phyloP scores from a whole-genome alignment of 1,140 invertebrate genomes.

The Drosophila pallidifrons region DNA sequence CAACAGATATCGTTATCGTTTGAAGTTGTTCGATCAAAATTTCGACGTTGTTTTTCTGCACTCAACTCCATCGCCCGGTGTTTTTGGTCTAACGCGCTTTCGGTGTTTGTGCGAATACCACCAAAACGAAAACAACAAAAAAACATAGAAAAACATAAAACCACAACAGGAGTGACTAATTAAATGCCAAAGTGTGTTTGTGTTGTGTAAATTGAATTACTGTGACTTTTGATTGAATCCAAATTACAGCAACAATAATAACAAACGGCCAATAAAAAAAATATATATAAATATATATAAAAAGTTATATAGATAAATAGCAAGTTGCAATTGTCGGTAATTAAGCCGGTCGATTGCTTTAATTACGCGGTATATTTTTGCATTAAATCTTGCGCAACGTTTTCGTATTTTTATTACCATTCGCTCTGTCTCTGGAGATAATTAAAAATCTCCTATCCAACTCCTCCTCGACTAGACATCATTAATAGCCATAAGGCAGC shows the following conservation, averaged over 20 bases:
- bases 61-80: slow-evolving; percentile 16
- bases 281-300: neutral
- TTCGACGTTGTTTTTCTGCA: slow-evolving; percentile 35
- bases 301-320: slow-evolving; percentile 20
- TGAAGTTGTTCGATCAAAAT: slow-evolving; percentile 26
- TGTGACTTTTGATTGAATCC: slow-evolving; percentile 69
- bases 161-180: slow-evolving; percentile 49
- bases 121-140: slow-evolving; percentile 12
- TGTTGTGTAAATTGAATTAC: slow-evolving; percentile 59
- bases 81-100: slow-evolving; percentile 51
- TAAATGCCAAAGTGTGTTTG: slow-evolving; percentile 54
- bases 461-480: slow-evolving; percentile 36
- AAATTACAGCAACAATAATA: slow-evolving; percentile 45
- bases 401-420: slow-evolving; percentile 16
- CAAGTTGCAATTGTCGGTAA: slow-evolving; percentile 58
- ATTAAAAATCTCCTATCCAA: slow-evolving; percentile 22
- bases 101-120: slow-evolving; percentile 10
- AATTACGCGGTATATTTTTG: slow-evolving; percentile 44
- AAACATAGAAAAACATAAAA: neutral
- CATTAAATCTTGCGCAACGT: slow-evolving; percentile 56
- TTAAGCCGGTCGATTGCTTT: slow-evolving; percentile 59
- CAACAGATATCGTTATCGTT: neutral
- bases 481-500: slow-evolving; percentile 48
- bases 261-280: neutral
- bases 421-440: slow-evolving; percentile 12